Percentiles rank a stretch among this genome's conserved stretches.
These are phyloP conservation scores for Tetramorium alpestre DNA, from an alignment of 1,140 invertebrate species.

Conservation along the genomic window DNA sequence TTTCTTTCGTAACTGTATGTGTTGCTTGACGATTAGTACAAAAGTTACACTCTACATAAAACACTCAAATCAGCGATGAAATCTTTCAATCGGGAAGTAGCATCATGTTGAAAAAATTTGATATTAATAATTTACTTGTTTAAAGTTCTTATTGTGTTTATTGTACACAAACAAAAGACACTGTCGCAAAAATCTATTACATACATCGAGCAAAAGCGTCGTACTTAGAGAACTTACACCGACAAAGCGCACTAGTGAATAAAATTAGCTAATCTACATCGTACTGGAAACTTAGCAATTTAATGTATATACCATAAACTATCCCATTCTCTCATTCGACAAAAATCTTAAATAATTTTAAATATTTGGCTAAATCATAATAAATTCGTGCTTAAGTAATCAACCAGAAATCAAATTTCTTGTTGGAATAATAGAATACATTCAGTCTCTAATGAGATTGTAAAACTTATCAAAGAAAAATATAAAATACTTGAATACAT, in stretches of 20 bases:
- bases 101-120: neutral
- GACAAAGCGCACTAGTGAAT: constrained; percentile 53
- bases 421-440: neutral
- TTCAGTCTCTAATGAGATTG: neutral
- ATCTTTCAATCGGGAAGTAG: neutral
- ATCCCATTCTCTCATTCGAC: neutral
- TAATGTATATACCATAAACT: constrained; percentile 6
- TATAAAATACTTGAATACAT: neutral
- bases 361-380: constrained; percentile 20
- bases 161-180: constrained; percentile 29
- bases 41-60: constrained; percentile 66
- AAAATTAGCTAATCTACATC: constrained; percentile 30
- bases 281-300: neutral
- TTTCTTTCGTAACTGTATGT: neutral
- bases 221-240: constrained; percentile 45
- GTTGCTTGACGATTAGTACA: constrained; percentile 49
- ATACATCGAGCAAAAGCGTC: constrained; percentile 39
- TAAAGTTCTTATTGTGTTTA: neutral
- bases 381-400: constrained; percentile 15
- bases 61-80: constrained; percentile 16
- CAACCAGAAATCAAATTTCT: neutral
- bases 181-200: constrained; percentile 24
- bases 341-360: neutral
- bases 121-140: neutral
- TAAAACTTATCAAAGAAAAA: neutral